Evolutionary conservation across 2,113 vertebrate genomes (phyloP).

Genomic region (Coregonus clupeaformis): DNA sequence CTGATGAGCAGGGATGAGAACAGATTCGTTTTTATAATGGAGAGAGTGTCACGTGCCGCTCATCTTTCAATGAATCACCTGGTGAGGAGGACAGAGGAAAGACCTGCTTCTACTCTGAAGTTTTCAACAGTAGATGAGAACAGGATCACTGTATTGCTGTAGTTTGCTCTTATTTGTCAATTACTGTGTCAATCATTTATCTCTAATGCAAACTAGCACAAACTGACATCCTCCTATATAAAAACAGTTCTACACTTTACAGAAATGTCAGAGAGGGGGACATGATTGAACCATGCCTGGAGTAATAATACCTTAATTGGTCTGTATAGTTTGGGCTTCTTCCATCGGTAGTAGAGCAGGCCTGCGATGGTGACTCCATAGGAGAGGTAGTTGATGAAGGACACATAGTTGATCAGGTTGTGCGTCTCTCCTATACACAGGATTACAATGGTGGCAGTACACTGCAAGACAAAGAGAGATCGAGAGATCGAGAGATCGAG

Average conservation of each 20-base stretch:
- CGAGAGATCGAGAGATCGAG: not conserved
- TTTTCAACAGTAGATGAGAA: not conserved
- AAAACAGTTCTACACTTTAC: no score
- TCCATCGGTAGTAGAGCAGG: constrained; percentile 91
- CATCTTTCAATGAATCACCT: no score
- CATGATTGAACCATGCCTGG: not conserved
- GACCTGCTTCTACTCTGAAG: not conserved
- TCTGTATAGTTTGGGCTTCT: constrained; percentile 87
- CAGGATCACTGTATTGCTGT: not conserved
- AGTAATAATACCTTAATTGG: constrained; percentile 86
- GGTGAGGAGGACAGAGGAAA: not conserved
- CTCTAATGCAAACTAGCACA: no score
- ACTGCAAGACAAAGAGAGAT: constrained; percentile 72
- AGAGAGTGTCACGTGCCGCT: no score
- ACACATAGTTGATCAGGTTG: constrained; percentile 97
- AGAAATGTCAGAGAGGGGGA: not conserved
- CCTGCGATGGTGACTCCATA: constrained; percentile 94
- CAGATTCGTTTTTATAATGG: no score
- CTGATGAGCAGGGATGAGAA: constrained; percentile 57
- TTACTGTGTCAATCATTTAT: no score
- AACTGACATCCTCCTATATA: no score
- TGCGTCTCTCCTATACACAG: constrained; percentile 97
- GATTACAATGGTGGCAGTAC: constrained; percentile 88
- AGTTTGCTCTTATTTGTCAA: no score
- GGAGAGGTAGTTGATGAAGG: constrained; percentile 99